Conservation (phyloP, 2,797 vertebrate genomes). For the Rhynchotus rufescens region DNA sequence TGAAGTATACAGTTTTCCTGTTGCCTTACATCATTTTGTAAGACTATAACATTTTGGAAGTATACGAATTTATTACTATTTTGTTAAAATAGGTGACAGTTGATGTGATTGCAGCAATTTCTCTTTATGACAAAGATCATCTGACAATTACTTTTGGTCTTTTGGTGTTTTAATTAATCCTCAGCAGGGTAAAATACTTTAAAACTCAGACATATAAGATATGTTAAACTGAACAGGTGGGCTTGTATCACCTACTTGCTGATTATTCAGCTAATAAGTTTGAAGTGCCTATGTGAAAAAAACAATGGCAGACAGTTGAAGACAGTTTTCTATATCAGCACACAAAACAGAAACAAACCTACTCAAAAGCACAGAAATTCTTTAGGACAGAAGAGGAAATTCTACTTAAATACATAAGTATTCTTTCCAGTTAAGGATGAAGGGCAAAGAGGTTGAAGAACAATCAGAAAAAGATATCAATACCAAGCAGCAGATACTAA, state of each 20-base stretch:
- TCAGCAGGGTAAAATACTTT: neutral
- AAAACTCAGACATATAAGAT: neutral
- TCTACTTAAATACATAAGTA: neutral
- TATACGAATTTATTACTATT: neutral
- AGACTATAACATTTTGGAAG: neutral
- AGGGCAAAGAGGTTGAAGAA: neutral
- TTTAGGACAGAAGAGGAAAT: neutral
- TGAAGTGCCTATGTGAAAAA: neutral
- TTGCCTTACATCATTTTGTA: neutral
- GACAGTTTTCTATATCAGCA: neutral
- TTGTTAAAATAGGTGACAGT: neutral
- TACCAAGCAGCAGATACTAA: neutral
- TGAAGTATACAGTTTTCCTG: neutral
- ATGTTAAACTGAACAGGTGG: neutral
- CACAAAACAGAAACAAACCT: neutral
- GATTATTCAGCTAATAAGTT: neutral
- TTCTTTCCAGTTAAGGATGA: constrained; percentile 4
- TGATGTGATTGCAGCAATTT: neutral
- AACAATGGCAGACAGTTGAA: neutral
- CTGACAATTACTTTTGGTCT: neutral
- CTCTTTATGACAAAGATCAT: neutral
- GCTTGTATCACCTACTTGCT: neutral
- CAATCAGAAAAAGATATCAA: neutral
- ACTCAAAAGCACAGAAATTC: neutral
- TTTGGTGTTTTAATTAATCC: neutral